phyloP scores from a whole-genome alignment of 2,888 invertebrate genomes.

The Parnassius apollo region DNA sequence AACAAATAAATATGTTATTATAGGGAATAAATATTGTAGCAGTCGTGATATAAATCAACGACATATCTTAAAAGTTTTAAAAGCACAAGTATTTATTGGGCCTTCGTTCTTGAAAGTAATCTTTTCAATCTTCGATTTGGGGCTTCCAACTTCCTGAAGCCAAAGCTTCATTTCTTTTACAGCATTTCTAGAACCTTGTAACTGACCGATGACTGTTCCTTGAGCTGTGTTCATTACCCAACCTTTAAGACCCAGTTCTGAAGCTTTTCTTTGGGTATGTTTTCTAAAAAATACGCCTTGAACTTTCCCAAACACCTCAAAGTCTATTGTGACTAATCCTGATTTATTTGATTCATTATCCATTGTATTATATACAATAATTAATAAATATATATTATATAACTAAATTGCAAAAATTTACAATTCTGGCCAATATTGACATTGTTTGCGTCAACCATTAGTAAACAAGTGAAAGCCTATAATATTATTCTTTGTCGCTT shows the following conservation, averaged over 20 bases:
- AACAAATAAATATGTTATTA: neutral
- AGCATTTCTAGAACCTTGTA: constrained; percentile 82
- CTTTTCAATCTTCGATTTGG: constrained; percentile 84
- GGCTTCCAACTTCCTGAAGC: constrained; percentile 84
- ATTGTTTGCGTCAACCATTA: neutral
- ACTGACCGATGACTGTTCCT: constrained; percentile 85
- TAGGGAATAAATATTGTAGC: neutral
- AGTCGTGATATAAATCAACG: constrained; percentile 41
- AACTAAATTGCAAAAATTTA: too few relatives aligned
- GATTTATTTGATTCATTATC: constrained; percentile 42
- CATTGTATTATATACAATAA: constrained; percentile 34
- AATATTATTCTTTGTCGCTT: neutral
- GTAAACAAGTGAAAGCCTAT: neutral
- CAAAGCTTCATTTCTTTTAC: constrained; percentile 82
- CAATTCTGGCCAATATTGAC: constrained; percentile 1
- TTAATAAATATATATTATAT: too few relatives aligned
- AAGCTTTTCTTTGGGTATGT: constrained; percentile 84
- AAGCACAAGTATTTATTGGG: constrained; percentile 67
- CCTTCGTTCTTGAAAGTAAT: constrained; percentile 84
- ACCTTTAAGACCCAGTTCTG: constrained; percentile 83
- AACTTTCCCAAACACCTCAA: constrained; percentile 83
- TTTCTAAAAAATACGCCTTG: constrained; percentile 82
- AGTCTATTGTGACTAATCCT: constrained; percentile 62
- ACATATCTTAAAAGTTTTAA: constrained; percentile 73
- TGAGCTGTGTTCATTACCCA: constrained; percentile 88